Evolutionary conservation across 1,140 invertebrate species (phyloP), one percentile per base, ranked within the genome.

Genomic region (Aphelenchoides avenae): DNA sequence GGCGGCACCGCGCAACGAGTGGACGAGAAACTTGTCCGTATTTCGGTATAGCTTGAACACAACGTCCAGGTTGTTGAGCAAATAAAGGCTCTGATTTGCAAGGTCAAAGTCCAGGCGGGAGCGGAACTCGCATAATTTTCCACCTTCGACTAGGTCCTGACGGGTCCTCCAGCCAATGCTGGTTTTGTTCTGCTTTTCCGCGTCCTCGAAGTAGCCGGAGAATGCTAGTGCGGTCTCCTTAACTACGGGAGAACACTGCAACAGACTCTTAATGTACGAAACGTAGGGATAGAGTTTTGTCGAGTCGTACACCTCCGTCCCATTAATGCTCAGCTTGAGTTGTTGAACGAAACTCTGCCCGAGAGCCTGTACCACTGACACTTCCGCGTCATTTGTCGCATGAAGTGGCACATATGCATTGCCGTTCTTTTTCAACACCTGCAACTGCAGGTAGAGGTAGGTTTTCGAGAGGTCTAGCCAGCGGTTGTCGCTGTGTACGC

Each of bases 51-150:
- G 29, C 30, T 33, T 64, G 7, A 58, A 64, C 1, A 60, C 13
- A 13, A 58, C 2, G 3, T 54, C 26, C 5, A 27, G 13, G 7
- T 58, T 58, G 60, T 58, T 58, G 6, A 58, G 3, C 15, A 58
- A 15, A 11, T 27, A 0, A 2, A 18, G 26, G 13, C 9, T 22
- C 37, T 58, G 56, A 20, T 1, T 1, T 0, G 56, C 56, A 15
- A 58, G n/a, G 39, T 58, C 56, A 18, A 58, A 58, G 43, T 67
- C 50, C 6, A 52, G 9, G 7, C 47, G 50, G 7, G 50, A 52
- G 7, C 13, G 15, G 7, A 11, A 20, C 24, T 52, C 13, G 26
- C 13, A 11, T 15, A 51, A 18, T 11, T 20, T 7, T 15, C 50
- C 57, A 22, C 26, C 11, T 7, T 6, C 7, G n/a, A 52, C 27